Conservation (phyloP, 2,113 vertebrate species). For the Gopherus flavomarginatus region DNA sequence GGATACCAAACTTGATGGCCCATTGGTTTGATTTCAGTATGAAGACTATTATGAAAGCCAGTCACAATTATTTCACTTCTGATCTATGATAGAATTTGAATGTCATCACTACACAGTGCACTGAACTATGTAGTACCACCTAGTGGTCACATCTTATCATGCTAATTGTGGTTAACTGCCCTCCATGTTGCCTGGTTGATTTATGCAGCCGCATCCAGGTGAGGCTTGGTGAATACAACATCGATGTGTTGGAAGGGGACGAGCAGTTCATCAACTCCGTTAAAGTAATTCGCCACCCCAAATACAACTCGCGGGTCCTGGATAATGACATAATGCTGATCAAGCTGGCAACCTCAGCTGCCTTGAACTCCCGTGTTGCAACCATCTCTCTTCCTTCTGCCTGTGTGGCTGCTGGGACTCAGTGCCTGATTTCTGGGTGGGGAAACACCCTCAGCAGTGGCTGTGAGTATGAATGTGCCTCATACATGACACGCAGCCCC, state of each 20-base stretch:
- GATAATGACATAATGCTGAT: constrained; percentile 88
- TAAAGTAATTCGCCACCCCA: constrained; percentile 56
- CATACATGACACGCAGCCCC: neutral
- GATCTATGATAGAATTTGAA: neutral
- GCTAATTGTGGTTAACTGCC: neutral
- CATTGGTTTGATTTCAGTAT: neutral
- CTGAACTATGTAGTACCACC: neutral
- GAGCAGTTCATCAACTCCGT: constrained; percentile 1
- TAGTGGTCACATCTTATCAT: neutral
- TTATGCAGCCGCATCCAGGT: constrained; percentile 5
- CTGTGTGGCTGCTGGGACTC: constrained; percentile 72
- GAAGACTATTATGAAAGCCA: neutral
- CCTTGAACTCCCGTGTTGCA: constrained; percentile 67
- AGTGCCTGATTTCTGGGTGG: constrained; percentile 80
- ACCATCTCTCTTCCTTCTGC: constrained; percentile 75
- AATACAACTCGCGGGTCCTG: constrained; percentile 64
- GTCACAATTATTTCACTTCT: neutral
- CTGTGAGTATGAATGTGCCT: constrained; percentile 12
- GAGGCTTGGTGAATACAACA: constrained; percentile 27
- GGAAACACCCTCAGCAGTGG: constrained; percentile 76
- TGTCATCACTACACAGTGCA: too few relatives aligned
- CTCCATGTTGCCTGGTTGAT: neutral
- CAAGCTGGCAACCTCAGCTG: constrained; percentile 76
- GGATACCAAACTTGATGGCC: neutral
- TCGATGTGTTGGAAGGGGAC: neutral